A percentile compares a stretch with the other conserved stretches of the same genome.
phyloP scores from a whole-genome alignment of 2,113 vertebrate species.

The pig (Sus scrofa) region DNA sequence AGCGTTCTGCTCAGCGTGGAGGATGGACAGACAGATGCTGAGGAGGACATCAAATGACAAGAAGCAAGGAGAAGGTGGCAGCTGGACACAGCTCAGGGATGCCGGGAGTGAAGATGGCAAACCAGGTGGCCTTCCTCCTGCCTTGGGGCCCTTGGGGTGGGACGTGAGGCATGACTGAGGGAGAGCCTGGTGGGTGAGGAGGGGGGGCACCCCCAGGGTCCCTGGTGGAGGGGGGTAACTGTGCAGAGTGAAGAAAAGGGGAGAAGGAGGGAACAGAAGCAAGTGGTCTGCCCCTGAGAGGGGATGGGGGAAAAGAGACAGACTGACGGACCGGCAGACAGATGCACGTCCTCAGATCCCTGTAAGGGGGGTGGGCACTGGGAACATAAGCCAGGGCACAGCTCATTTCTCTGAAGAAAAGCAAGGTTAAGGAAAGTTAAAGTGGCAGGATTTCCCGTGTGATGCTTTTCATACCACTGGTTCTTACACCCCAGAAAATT shows the following conservation, averaged over 20 bases:
- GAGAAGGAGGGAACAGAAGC: background rate
- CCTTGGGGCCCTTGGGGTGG: background rate
- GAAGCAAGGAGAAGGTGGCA: background rate
- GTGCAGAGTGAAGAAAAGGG: background rate
- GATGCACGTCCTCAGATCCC: background rate
- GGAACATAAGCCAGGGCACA: background rate
- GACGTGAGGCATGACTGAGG: fast-evolving
- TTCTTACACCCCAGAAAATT: background rate
- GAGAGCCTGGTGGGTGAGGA: background rate
- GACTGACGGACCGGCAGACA: background rate
- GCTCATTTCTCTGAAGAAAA: background rate
- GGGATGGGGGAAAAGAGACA: background rate
- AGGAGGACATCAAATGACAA: background rate
- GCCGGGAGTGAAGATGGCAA: background rate
- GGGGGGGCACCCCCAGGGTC: background rate
- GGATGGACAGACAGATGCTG: background rate
- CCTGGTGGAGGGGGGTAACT: too few species aligned
- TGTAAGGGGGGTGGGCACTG: background rate
- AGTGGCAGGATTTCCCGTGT: background rate
- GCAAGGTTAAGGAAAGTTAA: background rate
- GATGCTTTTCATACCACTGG: background rate
- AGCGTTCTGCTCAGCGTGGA: background rate
- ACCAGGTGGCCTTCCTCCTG: fast-evolving
- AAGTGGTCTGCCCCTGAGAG: background rate
- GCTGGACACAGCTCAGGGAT: background rate